Base-by-base conservation (phyloP, 2,888 invertebrate genomes). In the Pandemis cinnamomeana region DNA sequence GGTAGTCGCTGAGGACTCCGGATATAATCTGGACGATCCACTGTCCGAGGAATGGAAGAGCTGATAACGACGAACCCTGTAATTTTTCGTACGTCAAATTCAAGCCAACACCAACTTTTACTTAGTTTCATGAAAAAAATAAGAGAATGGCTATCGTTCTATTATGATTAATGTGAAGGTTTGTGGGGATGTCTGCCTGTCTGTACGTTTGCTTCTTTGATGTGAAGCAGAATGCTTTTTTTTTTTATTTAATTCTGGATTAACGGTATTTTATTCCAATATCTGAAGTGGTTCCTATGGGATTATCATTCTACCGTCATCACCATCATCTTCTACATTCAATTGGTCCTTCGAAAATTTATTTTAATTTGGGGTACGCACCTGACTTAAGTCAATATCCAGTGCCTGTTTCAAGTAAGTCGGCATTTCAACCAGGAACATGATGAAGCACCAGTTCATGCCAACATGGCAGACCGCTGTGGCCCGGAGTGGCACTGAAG, bases 361-460 rank as follows among this genome's bases (percentile, higher is more conserved):
- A 7, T 7, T 15, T 5, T 7, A 20, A 20, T 55, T 20, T 20
- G 27, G 7, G 2, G n/a, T 58, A 67, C 72, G 27, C 53, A 73
- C 73, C 44, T 70, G 15, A 1, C 44, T 48, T n/a, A 96, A 92
- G 71, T 96, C 84, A 72, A 95, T 91, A 46, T 89, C 82, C 0
- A 96, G 86, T 2, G 95, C 94, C 3, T 85, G 85, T 68, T 90
- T 91, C 87, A 96, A 91, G 80, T 95, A 96, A 0, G 91, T 94
- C 0, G 96, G 96, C 77, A 96, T 94, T 84, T 96, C 93, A 0
- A 95, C 95, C 0, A 96, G 83, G 13, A 96, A 84, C 10, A 95
- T 95, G 86, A 95, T 95, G 83, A 95, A 96, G 6, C 95, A 95
- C 95, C 95, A 96, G 73, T 95, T 95, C 80, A 95, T 95, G n/a